These are phyloP conservation scores for Cisticola juncidis DNA, from an alignment of 2,113 vertebrate species.

Conservation along the genomic window DNA sequence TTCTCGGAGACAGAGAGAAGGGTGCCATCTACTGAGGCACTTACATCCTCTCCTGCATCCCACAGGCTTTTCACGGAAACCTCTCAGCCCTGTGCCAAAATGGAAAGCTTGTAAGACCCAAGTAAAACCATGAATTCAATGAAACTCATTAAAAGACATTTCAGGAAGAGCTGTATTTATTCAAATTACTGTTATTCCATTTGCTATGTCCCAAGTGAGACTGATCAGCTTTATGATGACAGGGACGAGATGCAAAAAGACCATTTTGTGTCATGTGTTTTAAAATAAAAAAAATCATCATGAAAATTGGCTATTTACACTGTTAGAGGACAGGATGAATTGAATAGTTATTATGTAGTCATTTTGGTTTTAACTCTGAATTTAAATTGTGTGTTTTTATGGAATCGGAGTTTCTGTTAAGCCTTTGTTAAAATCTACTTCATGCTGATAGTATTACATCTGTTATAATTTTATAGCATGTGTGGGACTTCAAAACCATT, in stretches of 20 bases:
- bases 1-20: slow-evolving; percentile 32
- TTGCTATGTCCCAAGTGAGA: background rate
- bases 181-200: background rate
- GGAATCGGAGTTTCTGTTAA: background rate
- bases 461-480: background rate
- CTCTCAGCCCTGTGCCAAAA: background rate
- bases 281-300: background rate
- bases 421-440: background rate
- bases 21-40: slow-evolving; percentile 55
- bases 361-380: background rate
- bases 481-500: background rate
- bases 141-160: background rate
- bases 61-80: background rate
- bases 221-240: background rate
- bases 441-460: background rate
- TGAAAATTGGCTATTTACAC: background rate
- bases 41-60: background rate
- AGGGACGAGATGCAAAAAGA: background rate
- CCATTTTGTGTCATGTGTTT: background rate
- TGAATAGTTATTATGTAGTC: background rate
- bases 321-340: background rate
- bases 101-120: background rate
- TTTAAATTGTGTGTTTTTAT: background rate
- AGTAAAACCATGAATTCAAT: background rate
- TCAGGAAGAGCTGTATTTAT: background rate